Evolutionary conservation across 2,113 vertebrate genomes (phyloP).

Genomic region (Pipa parva): DNA sequence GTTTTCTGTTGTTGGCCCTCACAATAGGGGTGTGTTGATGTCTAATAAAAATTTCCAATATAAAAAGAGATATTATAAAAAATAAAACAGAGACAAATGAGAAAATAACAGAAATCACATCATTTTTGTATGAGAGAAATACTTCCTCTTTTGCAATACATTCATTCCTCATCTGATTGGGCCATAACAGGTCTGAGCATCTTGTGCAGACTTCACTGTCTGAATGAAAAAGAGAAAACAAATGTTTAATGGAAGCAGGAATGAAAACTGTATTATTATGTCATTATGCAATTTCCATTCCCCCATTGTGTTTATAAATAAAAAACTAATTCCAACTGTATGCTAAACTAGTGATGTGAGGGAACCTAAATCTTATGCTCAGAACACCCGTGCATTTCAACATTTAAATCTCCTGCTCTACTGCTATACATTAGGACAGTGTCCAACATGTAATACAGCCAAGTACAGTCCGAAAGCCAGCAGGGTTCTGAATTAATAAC

Average conservation of each 20-base stretch:
- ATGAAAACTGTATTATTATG: too few species aligned
- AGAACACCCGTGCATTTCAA: too few species aligned
- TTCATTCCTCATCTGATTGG: background rate
- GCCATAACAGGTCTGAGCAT: conserved; percentile 3
- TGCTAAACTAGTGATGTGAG: too few species aligned
- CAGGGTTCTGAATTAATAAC: too few species aligned
- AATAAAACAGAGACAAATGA: background rate
- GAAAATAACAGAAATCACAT: background rate
- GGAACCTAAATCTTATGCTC: too few species aligned
- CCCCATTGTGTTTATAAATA: too few species aligned
- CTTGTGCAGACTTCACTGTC: conserved; percentile 1
- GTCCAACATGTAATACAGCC: too few species aligned
- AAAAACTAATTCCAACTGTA: too few species aligned
- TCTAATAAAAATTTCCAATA: conserved; percentile 6
- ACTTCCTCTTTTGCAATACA: background rate
- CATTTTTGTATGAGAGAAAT: conserved; percentile 4
- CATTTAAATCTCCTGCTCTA: too few species aligned
- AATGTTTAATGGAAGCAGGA: background rate
- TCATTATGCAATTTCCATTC: too few species aligned
- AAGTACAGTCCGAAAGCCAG: too few species aligned
- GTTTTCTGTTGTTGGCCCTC: background rate
- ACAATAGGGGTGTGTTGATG: background rate
- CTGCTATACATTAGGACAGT: too few species aligned
- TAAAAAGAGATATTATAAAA: background rate
- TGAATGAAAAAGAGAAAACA: background rate